phyloP scores from a whole-genome alignment of 2,113 vertebrate species.

The Mobula birostris region DNA sequence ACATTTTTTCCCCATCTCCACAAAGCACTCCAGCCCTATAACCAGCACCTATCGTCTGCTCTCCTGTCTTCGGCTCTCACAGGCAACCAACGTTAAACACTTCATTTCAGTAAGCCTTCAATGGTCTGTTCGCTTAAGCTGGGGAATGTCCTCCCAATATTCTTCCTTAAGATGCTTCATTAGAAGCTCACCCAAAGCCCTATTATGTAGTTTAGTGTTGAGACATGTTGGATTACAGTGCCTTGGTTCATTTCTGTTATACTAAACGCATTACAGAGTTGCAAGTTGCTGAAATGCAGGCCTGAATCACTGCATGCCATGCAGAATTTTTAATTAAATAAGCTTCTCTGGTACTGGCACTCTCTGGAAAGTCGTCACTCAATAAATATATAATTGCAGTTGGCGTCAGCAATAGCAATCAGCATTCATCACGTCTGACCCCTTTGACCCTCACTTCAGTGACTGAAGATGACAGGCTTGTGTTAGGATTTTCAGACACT shows the following conservation, averaged over 20 bases:
- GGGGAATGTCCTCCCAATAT: background rate
- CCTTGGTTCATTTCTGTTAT: background rate
- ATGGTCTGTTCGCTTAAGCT: background rate
- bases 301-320: background rate
- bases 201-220: background rate
- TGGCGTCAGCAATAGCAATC: background rate
- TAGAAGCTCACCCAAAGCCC: background rate
- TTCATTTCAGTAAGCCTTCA: background rate
- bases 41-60: background rate
- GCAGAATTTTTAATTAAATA: background rate
- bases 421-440: background rate
- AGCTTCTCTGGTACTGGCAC: background rate
- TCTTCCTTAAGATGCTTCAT: background rate
- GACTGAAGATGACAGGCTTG: background rate
- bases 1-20: background rate
- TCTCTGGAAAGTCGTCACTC: background rate
- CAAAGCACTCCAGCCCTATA: background rate
- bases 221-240: background rate
- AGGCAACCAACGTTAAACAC: too few relatives aligned
- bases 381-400: background rate
- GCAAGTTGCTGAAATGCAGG: background rate
- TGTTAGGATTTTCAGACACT: background rate
- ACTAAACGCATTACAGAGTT: background rate
- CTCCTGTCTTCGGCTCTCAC: background rate
- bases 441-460: background rate